Evolutionary conservation across 2,888 invertebrate species (phyloP).

Genomic region (Tinea pellionella): DNA sequence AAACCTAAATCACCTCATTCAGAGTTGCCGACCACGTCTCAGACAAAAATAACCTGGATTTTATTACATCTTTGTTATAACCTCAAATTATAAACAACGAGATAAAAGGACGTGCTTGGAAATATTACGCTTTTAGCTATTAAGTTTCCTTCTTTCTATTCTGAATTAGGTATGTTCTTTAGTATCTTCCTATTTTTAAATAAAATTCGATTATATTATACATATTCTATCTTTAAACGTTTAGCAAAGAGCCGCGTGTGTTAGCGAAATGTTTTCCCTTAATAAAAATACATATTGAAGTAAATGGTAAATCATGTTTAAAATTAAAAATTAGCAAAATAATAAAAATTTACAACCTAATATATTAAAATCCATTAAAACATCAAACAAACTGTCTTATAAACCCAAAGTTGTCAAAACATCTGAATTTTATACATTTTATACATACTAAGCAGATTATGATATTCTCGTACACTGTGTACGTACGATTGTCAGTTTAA

Average conservation of each 20-base stretch:
- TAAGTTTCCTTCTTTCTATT: neutral
- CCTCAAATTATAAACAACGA: slow-evolving; percentile 11
- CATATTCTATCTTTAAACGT: too few species aligned
- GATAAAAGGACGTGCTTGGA: neutral
- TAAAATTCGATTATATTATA: too few species aligned
- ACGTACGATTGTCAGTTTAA: neutral
- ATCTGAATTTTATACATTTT: too few species aligned
- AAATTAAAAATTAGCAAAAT: too few species aligned
- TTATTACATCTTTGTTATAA: slow-evolving; percentile 13
- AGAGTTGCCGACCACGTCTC: slow-evolving; percentile 14
- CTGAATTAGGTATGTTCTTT: neutral
- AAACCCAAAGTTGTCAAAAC: neutral
- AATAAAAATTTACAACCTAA: neutral
- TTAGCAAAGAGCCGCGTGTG: too few species aligned
- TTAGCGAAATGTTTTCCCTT: too few species aligned
- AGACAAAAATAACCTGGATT: slow-evolving; percentile 18
- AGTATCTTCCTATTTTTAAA: neutral
- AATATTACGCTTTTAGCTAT: neutral
- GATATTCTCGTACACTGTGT: neutral
- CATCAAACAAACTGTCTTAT: neutral
- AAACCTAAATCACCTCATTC: slow-evolving; percentile 9
- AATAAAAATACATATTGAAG: too few species aligned
- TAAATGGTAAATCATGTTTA: too few species aligned
- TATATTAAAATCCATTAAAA: neutral
- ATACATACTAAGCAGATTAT: neutral